Evolutionary conservation across 64 coral and sea anemone genomes (phyloP).

Genomic region (Trachythela sp.): DNA sequence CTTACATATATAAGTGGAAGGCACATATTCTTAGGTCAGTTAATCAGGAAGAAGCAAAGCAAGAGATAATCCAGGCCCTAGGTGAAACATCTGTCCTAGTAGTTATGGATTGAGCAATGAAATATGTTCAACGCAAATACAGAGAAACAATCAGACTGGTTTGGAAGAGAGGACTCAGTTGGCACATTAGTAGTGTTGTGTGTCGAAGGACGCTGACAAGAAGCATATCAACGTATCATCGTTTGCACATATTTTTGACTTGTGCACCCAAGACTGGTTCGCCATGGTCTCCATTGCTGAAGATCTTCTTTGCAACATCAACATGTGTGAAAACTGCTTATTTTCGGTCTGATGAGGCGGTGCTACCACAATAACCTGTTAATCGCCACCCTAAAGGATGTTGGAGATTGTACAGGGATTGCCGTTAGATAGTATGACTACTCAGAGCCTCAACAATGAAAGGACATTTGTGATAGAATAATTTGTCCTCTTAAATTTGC

Average conservation of each 20-base stretch:
- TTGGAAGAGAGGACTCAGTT: slow-evolving; percentile 19
- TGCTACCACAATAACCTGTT: slow-evolving; percentile 8
- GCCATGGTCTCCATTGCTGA: slow-evolving; percentile 30
- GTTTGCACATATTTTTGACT: not conserved
- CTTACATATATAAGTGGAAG: not conserved
- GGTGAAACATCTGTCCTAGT: not conserved
- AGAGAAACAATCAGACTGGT: not conserved
- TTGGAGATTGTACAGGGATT: not conserved
- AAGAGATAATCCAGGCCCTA: not conserved
- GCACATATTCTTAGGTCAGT: not conserved
- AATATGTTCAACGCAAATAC: slow-evolving; percentile 3
- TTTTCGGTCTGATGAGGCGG: not conserved
- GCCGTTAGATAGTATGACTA: not conserved
- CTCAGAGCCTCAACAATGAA: not conserved
- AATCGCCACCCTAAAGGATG: not conserved
- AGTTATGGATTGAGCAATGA: slow-evolving; percentile 48
- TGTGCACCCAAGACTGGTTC: slow-evolving; percentile 3
- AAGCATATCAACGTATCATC: not conserved
- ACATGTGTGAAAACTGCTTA: slow-evolving; percentile 3
- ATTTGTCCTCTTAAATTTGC: not conserved
- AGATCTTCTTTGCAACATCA: slow-evolving; percentile 1
- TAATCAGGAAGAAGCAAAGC: slow-evolving; percentile 41
- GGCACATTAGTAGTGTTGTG: slow-evolving; percentile 38
- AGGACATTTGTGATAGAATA: not conserved
- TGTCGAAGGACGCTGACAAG: not conserved